These are phyloP conservation scores for Euclidia mi DNA, from an alignment of 2,888 invertebrate species.

Conservation along the genomic window DNA sequence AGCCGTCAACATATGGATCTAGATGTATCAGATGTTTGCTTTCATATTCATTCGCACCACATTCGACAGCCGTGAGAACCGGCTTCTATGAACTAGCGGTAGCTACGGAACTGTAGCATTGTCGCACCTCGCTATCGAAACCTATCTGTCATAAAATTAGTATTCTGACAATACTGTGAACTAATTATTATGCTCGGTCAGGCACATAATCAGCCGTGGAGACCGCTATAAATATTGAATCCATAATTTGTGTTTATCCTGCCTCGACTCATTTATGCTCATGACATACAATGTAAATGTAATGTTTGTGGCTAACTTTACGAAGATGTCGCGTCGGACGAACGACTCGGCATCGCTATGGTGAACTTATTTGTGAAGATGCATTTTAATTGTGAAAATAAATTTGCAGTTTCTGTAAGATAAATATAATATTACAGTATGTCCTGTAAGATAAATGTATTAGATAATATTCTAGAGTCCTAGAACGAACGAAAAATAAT, in stretches of 20 bases:
- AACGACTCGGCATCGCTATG: background rate
- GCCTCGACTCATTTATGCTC: constrained; percentile 38
- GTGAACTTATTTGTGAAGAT: background rate
- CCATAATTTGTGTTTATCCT: constrained; percentile 60
- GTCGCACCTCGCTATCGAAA: constrained; percentile 77
- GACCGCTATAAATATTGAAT: constrained; percentile 61
- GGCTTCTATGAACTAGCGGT: constrained; percentile 80
- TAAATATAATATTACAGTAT: too few species aligned
- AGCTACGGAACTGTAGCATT: constrained; percentile 80
- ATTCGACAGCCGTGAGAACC: constrained; percentile 87
- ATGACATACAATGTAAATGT: constrained; percentile 49
- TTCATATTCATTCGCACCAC: constrained; percentile 88
- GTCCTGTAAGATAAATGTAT: too few species aligned
- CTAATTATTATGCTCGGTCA: constrained; percentile 76
- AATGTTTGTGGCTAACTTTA: constrained; percentile 37
- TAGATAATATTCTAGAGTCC: too few species aligned
- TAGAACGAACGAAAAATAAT: too few species aligned
- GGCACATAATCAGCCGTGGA: constrained; percentile 56
- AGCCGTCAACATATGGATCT: constrained; percentile 90
- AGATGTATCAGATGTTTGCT: constrained; percentile 88
- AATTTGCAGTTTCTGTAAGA: too few species aligned
- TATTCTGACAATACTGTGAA: constrained; percentile 79
- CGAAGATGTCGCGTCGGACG: constrained; percentile 18
- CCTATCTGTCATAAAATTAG: constrained; percentile 71
- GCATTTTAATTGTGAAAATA: constrained; percentile 18